These are phyloP conservation scores for Dicroscelio sp. DNA, from an alignment of 2,888 invertebrate genomes.

Conservation along the genomic window DNA sequence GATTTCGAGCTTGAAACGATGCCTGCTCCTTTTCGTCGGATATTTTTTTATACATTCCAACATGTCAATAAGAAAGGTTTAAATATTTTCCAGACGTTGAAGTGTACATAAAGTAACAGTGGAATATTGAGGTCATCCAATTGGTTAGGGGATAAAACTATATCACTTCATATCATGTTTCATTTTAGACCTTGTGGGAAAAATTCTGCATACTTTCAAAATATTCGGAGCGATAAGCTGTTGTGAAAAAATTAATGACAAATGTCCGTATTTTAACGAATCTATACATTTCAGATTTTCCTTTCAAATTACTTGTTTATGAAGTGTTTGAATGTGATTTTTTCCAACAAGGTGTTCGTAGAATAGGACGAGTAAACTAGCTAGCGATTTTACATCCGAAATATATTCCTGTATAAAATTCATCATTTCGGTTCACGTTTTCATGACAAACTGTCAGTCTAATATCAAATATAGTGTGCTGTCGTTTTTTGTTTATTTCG, in stretches of 20 bases:
- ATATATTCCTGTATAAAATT: too few relatives aligned
- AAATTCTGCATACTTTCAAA: too few relatives aligned
- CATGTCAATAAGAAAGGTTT: constrained; percentile 64
- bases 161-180: neutral
- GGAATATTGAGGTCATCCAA: neutral
- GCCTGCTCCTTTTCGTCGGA: constrained; percentile 36
- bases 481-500: constrained; percentile 41
- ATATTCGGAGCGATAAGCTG: too few relatives aligned
- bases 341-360: too few relatives aligned
- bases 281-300: too few relatives aligned
- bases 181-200: too few relatives aligned
- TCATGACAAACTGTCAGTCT: constrained; percentile 24
- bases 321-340: too few relatives aligned
- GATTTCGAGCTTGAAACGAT: constrained; percentile 51
- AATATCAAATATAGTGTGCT: constrained; percentile 33
- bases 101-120: constrained; percentile 54
- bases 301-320: too few relatives aligned
- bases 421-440: constrained; percentile 38
- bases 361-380: too few relatives aligned
- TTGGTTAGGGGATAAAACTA: neutral
- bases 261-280: too few relatives aligned
- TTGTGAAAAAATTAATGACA: too few relatives aligned
- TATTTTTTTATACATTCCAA: constrained; percentile 67
- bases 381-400: too few relatives aligned
- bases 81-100: constrained; percentile 48